phyloP scores from a whole-genome alignment of 2,113 vertebrate species.

The Puma concolor region DNA sequence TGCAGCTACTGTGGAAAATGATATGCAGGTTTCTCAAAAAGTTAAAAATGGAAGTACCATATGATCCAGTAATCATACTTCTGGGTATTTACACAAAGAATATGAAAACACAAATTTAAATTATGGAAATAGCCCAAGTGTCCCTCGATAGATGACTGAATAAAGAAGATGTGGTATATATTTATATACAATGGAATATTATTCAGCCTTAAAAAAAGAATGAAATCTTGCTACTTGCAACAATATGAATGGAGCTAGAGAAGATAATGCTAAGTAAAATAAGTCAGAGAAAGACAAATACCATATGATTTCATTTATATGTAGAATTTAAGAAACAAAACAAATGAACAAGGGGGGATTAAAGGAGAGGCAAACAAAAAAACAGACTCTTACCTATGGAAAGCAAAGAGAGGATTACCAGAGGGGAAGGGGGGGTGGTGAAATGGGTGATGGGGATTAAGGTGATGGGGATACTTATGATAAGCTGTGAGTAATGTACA shows the following conservation, averaged over 20 bases:
- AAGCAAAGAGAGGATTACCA: neutral
- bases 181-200: neutral
- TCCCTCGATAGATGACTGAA: neutral
- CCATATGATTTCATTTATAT: neutral
- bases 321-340: neutral
- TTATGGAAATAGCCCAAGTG: neutral
- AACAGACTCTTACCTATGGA: neutral
- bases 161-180: neutral
- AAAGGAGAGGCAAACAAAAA: no score
- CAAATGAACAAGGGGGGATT: neutral
- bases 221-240: neutral
- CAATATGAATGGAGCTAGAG: neutral
- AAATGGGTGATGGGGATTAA: neutral
- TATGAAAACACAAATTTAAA: neutral
- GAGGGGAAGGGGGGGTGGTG: neutral
- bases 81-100: neutral
- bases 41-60: neutral
- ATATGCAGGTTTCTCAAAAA: neutral
- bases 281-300: neutral
- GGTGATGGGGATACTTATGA: neutral
- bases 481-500: neutral
- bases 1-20: neutral
- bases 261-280: neutral
- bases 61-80: neutral
- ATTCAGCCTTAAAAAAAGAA: neutral